phyloP scores from a whole-genome alignment of 2,888 invertebrate genomes.

The Ferdinandea cuprea region DNA sequence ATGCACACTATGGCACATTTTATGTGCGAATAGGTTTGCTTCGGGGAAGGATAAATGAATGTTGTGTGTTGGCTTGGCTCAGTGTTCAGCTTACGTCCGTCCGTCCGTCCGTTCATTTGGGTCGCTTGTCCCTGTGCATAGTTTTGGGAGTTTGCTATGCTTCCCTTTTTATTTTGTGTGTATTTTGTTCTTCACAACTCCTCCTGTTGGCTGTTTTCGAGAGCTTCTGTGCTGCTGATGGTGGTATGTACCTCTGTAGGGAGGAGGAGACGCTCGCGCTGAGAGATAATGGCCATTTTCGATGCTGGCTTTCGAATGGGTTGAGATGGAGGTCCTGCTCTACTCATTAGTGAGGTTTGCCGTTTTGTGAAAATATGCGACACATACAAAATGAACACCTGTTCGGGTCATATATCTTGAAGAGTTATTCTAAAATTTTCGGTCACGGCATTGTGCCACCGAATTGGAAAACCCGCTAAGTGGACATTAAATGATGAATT shows the following conservation, averaged over 20 bases:
- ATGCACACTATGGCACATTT: constrained; percentile 83
- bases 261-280: constrained; percentile 14
- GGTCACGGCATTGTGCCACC: constrained; percentile 74
- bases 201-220: constrained; percentile 29
- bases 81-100: constrained; percentile 47
- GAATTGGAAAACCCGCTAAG: constrained; percentile 63
- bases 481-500: constrained; percentile 73
- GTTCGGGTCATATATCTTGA: constrained; percentile 83
- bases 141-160: constrained; percentile 33
- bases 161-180: constrained; percentile 12
- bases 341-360: constrained; percentile 69
- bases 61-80: constrained; percentile 65
- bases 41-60: constrained; percentile 69
- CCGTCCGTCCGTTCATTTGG: constrained; percentile 20
- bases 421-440: constrained; percentile 83
- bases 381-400: constrained; percentile 80
- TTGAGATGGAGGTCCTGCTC: constrained; percentile 49
- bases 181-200: constrained; percentile 37
- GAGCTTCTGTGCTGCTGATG: background rate
- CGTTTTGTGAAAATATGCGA: constrained; percentile 62
- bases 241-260: background rate
- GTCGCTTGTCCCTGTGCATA: constrained; percentile 42
- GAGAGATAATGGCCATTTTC: constrained; percentile 73
- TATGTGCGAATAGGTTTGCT: constrained; percentile 82
- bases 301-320: constrained; percentile 33